These are phyloP conservation scores for Dermochelys coriacea DNA, from an alignment of 2,797 vertebrate genomes.

Conservation along the genomic window DNA sequence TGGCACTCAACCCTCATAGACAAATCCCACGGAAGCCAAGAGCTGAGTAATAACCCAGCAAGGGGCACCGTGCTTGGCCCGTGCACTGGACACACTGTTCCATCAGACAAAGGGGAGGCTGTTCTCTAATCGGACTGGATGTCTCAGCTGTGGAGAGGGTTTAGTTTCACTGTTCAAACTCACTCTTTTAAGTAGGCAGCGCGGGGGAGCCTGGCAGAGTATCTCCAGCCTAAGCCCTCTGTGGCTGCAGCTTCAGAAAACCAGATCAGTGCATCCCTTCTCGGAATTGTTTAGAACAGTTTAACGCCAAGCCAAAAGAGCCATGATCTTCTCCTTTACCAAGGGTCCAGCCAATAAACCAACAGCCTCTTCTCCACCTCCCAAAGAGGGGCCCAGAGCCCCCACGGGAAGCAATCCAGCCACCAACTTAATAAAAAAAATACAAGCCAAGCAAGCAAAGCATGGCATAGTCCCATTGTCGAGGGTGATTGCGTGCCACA, in stretches of 20 bases:
- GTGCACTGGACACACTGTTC: accelerated
- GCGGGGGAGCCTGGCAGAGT: background rate
- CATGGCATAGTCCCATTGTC: background rate
- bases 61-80: background rate
- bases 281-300: background rate
- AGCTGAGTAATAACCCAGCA: background rate
- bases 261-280: background rate
- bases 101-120: background rate
- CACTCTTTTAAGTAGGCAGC: background rate
- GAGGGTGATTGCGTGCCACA: background rate
- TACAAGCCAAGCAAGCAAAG: background rate
- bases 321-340: background rate
- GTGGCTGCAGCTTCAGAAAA: background rate
- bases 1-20: background rate
- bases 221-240: background rate
- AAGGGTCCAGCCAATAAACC: background rate
- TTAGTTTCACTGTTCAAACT: background rate
- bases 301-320: background rate
- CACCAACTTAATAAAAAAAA: background rate
- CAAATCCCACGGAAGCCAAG: accelerated
- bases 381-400: background rate
- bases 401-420: background rate
- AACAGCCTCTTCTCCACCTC: background rate
- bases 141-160: background rate
- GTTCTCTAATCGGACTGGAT: background rate